Base-by-base conservation (phyloP, 2,797 vertebrate genomes). In the Chaetodon trifasciatus region DNA sequence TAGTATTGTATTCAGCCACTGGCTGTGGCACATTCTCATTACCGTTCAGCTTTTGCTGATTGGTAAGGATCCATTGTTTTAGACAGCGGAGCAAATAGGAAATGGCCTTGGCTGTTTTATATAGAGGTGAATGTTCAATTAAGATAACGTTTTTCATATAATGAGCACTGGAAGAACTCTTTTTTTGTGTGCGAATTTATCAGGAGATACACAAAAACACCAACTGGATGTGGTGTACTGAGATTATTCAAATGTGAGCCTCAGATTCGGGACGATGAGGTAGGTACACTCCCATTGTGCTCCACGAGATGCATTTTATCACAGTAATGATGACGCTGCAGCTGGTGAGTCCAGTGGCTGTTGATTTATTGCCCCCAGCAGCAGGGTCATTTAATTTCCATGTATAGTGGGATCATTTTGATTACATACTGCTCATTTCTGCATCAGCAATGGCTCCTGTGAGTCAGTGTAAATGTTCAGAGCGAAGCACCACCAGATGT, bases 111-210 rank as follows among this genome's bases (percentile, higher is more conserved):
- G 84, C 85, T 84, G 56, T 86, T 83, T 82, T 82, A 77, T 84
- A 42, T 50, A 72, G 90, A 93, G 92, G 92, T 90, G 91, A 94
- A 92, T 94, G 93, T 93, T 94, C 83, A 88, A 86, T 90, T 91
- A 83, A 89, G 93, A 94, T 95, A 93, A 86, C 82, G n/a, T 78
- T 88, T 91, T 84, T 87, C 56, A 80, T 56, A 89, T 88, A 90
- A 89, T 85, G 82, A 90, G 69, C 63, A 56, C 57, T 46, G 67
- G 71, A 76, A 64, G 74, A 70, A 69, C 58, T 60, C 23, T 69
- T n/a, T 61, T 42, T n/a, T 81, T 83, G 46, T 61, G 49, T 61
- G 68, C 76, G 68, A 66, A 86, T 89, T 84, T 82, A 88, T 91
- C 81, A 60, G 76, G 74, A 82, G 70, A 89, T 85, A 13, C 79